phyloP scores from a whole-genome alignment of 2,113 vertebrate species.

The Corvus cornix region DNA sequence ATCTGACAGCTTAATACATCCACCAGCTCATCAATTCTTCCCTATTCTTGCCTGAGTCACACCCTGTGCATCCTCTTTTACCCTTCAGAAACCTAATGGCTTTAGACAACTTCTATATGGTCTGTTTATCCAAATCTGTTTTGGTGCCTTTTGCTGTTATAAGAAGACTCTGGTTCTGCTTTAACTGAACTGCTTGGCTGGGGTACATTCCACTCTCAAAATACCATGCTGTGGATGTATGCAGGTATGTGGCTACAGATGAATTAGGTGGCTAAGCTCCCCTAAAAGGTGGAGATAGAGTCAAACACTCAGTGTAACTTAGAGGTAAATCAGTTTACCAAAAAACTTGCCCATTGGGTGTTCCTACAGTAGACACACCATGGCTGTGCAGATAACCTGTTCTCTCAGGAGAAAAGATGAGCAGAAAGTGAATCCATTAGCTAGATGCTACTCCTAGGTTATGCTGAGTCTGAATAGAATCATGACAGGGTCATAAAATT shows the following conservation, averaged over 20 bases:
- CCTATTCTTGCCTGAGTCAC: neutral
- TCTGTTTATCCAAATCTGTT: neutral
- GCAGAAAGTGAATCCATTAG: neutral
- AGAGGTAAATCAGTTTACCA: neutral
- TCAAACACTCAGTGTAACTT: neutral
- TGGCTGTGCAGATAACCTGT: neutral
- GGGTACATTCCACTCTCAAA: neutral
- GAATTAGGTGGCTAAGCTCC: neutral
- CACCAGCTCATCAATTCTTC: neutral
- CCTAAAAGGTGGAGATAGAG: neutral
- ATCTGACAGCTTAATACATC: neutral
- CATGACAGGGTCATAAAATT: neutral
- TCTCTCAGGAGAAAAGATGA: neutral
- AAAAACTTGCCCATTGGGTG: accelerated
- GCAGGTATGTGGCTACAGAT: neutral
- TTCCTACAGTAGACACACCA: neutral
- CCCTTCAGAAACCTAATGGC: neutral
- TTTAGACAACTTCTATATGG: neutral
- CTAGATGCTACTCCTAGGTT: neutral
- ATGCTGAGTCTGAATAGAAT: neutral
- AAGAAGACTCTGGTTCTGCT: neutral
- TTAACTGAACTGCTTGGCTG: neutral
- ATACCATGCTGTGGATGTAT: neutral
- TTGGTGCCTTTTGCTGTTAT: neutral
- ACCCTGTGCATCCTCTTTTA: neutral